Base-by-base conservation (phyloP, 1,140 invertebrate species). In the Pachypsylla venusta region DNA sequence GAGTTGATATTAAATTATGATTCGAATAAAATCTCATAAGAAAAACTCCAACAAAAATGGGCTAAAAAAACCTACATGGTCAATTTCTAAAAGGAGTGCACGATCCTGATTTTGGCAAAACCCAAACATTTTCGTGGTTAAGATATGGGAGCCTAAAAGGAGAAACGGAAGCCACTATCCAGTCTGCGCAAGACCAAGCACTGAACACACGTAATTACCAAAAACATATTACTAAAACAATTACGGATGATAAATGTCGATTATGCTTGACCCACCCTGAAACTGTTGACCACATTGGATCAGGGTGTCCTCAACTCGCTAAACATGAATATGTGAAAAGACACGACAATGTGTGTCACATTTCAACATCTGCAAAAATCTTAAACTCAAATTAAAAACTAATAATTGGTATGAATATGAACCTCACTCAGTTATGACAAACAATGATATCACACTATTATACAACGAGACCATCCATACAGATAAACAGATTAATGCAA, bases 291-390 rank as follows among this genome's bases (percentile, higher is more conserved):
- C 54, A 55, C 26, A 12, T 55, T 55, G 16, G n/a, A 4, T 22
- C 19, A 19, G 54, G 22, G 3, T 55, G 54, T 22, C 5, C 54
- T 2, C 22, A 14, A 25, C 24, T 55, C 3, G 54, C 54, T 2
- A 12, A 55, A 27, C 54, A 55, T 12, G 54, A 55, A 22, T 55
- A 27, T n/a, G 24, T 22, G 4, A 16, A 10, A 4, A 24, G 22
- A 55, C 54, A 55, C 16, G 54, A 55, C 54, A 27, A 24, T 22
- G 20, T 55, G 12, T 24, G 54, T 14, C n/a, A 27, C 54, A 55
- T 22, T 55, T n/a, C 13, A 55, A 55, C 25, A 55, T 55, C 20
- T 55, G 26, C 20, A 14, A 22, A 12, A 25, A 19, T 22, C 12
- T 55, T 19, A 12, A 22, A 5, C 2, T 55, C 14, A 27, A 55